Evolutionary conservation across 1,140 invertebrate species (phyloP).

Genomic region (Polypedilum pembai): DNA sequence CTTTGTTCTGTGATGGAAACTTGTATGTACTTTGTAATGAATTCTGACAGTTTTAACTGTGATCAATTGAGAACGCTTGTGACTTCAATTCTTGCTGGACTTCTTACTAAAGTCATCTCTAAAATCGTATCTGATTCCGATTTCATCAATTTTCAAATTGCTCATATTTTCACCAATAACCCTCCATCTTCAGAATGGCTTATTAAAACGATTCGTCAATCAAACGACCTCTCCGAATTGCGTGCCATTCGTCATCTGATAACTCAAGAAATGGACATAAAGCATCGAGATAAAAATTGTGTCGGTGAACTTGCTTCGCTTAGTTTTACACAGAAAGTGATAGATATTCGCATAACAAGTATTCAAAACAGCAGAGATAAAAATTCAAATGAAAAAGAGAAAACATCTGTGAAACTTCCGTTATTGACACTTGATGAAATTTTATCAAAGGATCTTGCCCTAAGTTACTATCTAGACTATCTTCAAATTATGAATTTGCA

Average conservation of each 20-base stretch:
- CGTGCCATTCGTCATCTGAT: conserved; percentile 29
- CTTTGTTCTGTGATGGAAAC: conserved; percentile 77
- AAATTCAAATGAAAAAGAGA: conserved; percentile 7
- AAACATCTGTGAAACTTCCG: conserved; percentile 25
- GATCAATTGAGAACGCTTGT: conserved; percentile 67
- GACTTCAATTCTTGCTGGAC: conserved; percentile 69
- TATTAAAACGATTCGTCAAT: conserved; percentile 28
- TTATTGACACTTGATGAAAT: conserved; percentile 30
- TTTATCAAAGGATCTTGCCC: conserved; percentile 30
- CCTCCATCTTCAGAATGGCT: conserved; percentile 44
- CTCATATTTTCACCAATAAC: conserved; percentile 58
- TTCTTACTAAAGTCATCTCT: conserved; percentile 71
- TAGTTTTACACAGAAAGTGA: not conserved
- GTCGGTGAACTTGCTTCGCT: conserved; percentile 2
- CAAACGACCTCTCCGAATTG: conserved; percentile 29
- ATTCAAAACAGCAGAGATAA: not conserved
- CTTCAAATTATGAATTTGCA: conserved; percentile 30
- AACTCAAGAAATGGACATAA: conserved; percentile 30
- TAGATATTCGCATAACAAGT: conserved; percentile 5
- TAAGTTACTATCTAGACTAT: conserved; percentile 31
- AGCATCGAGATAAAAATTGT: not conserved
- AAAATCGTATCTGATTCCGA: conserved; percentile 84
- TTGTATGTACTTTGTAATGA: conserved; percentile 73
- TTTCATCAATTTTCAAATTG: conserved; percentile 86
- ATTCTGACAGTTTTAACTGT: conserved; percentile 79